A percentile compares a stretch with the other conserved stretches of the same genome.
phyloP scores from a whole-genome alignment of 2,797 vertebrate species.

The Amazona ochrocephala region DNA sequence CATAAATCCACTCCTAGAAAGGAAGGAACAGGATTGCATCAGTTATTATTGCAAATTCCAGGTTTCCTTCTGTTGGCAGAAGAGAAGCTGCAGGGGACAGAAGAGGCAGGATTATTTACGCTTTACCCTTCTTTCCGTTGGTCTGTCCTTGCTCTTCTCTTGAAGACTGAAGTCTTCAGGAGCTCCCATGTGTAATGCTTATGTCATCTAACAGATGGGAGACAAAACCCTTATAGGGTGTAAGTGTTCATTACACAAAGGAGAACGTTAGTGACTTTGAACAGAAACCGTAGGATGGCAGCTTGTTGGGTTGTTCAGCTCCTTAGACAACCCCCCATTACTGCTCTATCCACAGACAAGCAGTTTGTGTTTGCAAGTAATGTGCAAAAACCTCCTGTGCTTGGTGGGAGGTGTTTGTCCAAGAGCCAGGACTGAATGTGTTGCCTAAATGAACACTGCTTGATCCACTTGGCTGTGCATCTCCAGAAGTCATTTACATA shows the following conservation, averaged over 20 bases:
- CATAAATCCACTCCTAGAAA: neutral
- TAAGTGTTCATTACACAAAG: neutral
- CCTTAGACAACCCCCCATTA: accelerated
- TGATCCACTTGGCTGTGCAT: neutral
- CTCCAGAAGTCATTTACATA: neutral
- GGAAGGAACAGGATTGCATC: neutral
- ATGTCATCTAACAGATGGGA: neutral
- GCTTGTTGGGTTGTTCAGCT: neutral
- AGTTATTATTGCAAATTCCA: neutral
- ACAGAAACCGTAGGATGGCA: neutral
- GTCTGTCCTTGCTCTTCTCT: neutral
- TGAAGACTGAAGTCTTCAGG: neutral
- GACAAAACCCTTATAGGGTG: accelerated
- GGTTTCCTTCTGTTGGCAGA: neutral
- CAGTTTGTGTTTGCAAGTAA: neutral
- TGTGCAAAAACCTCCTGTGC: neutral
- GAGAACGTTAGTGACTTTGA: neutral
- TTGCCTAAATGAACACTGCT: neutral
- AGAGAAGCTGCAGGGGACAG: neutral
- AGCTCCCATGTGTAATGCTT: neutral
- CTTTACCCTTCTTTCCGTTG: neutral
- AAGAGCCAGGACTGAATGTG: neutral
- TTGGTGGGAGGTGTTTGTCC: neutral
- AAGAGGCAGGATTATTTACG: neutral
- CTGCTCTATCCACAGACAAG: neutral